Evolutionary conservation across 2,113 vertebrate genomes (phyloP).

Genomic region (Trogon melanurus): DNA sequence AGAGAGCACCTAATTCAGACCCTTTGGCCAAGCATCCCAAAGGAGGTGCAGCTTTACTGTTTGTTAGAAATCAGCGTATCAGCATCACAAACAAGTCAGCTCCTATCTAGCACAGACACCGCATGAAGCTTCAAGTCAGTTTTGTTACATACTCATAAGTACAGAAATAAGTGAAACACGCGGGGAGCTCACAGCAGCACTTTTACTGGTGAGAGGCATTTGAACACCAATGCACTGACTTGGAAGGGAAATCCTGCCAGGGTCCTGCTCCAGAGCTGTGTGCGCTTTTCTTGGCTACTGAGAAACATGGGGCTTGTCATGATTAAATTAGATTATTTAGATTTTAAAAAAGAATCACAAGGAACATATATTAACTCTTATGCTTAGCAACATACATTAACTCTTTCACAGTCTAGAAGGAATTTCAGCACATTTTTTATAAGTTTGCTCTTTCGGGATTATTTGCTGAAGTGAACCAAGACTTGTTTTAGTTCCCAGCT

Average conservation of each 20-base stretch:
- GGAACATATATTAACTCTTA: not conserved
- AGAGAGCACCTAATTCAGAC: not conserved
- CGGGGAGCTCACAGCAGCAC: rapidly evolving
- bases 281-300: not conserved
- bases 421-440: not conserved
- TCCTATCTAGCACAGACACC: not conserved
- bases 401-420: not conserved
- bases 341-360: not conserved
- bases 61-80: not conserved
- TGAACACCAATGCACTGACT: rapidly evolving
- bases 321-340: not conserved
- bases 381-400: not conserved
- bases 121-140: not conserved
- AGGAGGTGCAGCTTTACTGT: not conserved
- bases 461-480: not conserved
- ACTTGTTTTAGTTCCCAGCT: not conserved
- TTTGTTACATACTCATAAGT: not conserved
- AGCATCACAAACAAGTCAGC: not conserved
- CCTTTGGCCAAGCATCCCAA: not conserved
- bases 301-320: not conserved
- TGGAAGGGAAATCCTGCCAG: not conserved
- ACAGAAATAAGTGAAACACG: not conserved
- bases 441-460: not conserved
- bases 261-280: not conserved
- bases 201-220: not conserved